Conservation (phyloP, 1,140 invertebrate species). For the Ooceraea biroi region DNA sequence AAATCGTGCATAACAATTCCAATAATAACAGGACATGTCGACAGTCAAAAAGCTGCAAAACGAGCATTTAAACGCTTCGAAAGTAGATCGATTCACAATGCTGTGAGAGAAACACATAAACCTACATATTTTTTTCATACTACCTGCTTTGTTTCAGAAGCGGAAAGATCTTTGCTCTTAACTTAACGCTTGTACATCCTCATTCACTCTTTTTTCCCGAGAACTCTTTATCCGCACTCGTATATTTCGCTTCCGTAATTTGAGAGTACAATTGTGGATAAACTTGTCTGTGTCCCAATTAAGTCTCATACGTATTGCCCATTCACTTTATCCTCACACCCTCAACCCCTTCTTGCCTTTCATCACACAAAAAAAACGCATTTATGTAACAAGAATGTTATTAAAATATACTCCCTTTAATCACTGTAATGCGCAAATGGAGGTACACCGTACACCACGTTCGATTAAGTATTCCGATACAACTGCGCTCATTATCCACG, state of each 20-base stretch:
- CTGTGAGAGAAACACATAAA: neutral
- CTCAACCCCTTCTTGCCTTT: no score
- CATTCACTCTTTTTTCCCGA: neutral
- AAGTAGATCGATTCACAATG: neutral
- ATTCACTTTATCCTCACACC: neutral
- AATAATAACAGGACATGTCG: neutral
- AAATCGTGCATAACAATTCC: neutral
- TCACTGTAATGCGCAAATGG: constrained; percentile 26
- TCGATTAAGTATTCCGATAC: constrained; percentile 49
- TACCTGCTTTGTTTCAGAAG: neutral
- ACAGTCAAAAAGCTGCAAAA: neutral
- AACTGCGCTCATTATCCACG: constrained; percentile 52
- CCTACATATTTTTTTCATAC: neutral
- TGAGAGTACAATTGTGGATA: neutral
- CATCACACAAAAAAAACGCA: neutral
- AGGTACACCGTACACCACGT: constrained; percentile 26
- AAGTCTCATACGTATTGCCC: neutral
- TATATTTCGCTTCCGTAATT: constrained; percentile 34
- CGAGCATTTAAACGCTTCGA: constrained; percentile 16
- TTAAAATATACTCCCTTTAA: constrained; percentile 24
- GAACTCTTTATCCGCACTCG: neutral
- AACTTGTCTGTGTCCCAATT: constrained; percentile 20
- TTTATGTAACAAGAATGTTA: neutral
- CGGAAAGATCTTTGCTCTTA: neutral
- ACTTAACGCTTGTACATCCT: constrained; percentile 20